Conservation (phyloP, 2,113 vertebrate species). For the Pantherophis guttatus region DNA sequence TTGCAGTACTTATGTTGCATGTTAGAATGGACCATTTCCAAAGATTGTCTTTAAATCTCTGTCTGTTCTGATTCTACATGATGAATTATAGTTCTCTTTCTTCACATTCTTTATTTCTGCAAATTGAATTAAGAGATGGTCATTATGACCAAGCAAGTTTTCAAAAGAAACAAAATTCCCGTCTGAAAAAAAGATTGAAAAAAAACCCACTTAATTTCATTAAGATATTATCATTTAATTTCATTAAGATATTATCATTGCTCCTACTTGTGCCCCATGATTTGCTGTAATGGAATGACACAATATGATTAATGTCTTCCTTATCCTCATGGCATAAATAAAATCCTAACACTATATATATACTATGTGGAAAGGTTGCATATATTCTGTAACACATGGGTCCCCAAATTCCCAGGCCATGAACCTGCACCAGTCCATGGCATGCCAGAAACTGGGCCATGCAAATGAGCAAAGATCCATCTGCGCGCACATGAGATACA, state of each 20-base stretch:
- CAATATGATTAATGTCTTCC: neutral
- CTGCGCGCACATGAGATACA: neutral
- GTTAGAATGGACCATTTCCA: no score
- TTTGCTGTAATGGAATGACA: neutral
- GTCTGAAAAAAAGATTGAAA: neutral
- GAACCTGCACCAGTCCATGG: neutral
- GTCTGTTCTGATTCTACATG: neutral
- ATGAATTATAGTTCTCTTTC: neutral
- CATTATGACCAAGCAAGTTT: neutral
- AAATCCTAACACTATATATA: neutral
- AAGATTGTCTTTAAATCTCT: neutral
- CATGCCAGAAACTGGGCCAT: neutral
- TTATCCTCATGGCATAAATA: neutral
- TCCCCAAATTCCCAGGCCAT: neutral
- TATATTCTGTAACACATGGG: neutral
- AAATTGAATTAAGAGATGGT: neutral
- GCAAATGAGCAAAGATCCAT: neutral
- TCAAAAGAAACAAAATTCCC: neutral
- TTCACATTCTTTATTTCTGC: neutral
- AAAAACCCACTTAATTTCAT: neutral
- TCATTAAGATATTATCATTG: neutral
- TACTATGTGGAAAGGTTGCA: neutral
- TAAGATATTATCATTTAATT: neutral
- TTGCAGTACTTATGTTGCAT: neutral
- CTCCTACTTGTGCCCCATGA: neutral